Base-by-base conservation (phyloP, 2,888 invertebrate species). In the Thereva unica region DNA sequence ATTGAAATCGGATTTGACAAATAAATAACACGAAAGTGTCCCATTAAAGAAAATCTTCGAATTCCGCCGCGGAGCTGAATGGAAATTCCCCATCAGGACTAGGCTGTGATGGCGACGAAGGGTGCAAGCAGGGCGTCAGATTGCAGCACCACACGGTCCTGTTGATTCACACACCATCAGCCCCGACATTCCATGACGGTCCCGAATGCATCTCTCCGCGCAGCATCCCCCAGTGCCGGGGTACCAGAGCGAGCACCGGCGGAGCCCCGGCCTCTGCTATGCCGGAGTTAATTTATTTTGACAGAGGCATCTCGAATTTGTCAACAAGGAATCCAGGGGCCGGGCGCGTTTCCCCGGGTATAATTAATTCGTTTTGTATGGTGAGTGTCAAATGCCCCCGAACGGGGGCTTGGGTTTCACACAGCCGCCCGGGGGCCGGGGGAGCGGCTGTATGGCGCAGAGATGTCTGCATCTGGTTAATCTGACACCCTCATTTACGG, bases 251-350 rank as follows among this genome's bases (percentile, higher is more conserved):
- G 23, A 5, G 49, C 38, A 9, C 40, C 40, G 42, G 40, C 42
- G 6, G n/a, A 10, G 38, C 38, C 56, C 56, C 53, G 45, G 50
- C 66, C 66, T 40, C 67, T 61, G 47, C 40, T 55, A 68, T 55
- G 67, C 64, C 53, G 55, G 68, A 70, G 69, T 68, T 70, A 72
- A 73, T 71, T 71, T 72, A 72, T 72, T 71, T 71, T 67, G 72
- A 71, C 73, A 71, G 69, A 71, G 66, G 71, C 55, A 70, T 73
- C 59, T 69, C 65, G 63, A 71, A 72, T 73, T 73, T 73, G 72
- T 73, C 73, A 71, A 71, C 70, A 69, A 68, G 69, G 69, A 71
- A 72, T 73, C 69, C 53, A 23, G 23, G 23, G 37, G 41, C 66
- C 54, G 67, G 54, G 67, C 68, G 65, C 65, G 67, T 68, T 69